Evolutionary conservation across 2,888 invertebrate species (phyloP).

Genomic region (Spilarctia lutea): DNA sequence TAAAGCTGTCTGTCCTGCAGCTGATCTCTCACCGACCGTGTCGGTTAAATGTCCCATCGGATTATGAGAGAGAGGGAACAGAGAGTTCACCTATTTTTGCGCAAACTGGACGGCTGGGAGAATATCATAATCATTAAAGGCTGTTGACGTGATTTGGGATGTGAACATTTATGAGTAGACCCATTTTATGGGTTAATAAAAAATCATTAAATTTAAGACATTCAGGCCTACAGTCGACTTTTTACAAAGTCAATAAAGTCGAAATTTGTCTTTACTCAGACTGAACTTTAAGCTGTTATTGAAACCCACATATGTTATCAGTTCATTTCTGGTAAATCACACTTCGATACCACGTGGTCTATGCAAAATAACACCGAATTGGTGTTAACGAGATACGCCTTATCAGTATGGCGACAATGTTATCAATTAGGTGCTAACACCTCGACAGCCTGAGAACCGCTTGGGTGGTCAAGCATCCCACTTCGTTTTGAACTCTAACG

Average conservation of each 20-base stretch:
- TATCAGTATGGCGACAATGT: slow-evolving; percentile 64
- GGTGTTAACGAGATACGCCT: slow-evolving; percentile 61
- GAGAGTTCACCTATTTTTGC: too few species aligned
- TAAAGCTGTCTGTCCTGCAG: too few species aligned
- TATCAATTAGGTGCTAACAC: slow-evolving; percentile 60
- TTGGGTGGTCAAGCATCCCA: slow-evolving; percentile 57
- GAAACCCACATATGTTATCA: background rate
- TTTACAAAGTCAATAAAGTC: background rate
- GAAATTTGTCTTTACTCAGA: background rate
- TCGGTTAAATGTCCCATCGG: too few species aligned
- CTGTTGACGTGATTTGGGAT: too few species aligned
- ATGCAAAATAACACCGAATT: slow-evolving; percentile 60
- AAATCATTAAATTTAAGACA: background rate
- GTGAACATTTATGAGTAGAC: too few species aligned
- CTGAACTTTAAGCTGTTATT: background rate
- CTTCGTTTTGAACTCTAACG: slow-evolving; percentile 36
- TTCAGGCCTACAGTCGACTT: background rate
- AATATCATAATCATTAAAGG: too few species aligned
- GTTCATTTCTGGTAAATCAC: slow-evolving; percentile 24
- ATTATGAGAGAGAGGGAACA: too few species aligned
- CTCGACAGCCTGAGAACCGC: slow-evolving; percentile 61
- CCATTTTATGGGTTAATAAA: too few species aligned
- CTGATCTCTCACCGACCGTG: too few species aligned
- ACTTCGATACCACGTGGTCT: slow-evolving; percentile 37
- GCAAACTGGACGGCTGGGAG: too few species aligned